Base-by-base conservation (phyloP, 1,140 invertebrate species). In the Littorina saxatilis region DNA sequence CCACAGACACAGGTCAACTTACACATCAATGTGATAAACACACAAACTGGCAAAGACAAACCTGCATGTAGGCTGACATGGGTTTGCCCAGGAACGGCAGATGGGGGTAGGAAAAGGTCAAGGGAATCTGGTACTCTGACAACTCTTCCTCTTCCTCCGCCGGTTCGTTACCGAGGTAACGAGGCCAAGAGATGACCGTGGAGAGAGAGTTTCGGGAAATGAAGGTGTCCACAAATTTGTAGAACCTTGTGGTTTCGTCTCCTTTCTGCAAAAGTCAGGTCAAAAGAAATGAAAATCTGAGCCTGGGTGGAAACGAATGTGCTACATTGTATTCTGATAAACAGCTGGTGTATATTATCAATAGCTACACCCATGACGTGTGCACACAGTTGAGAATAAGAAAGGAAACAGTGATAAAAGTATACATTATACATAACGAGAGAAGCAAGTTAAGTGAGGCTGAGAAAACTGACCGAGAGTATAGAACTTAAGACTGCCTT, bases 31-130 rank as follows among this genome's bases (percentile, higher is more conserved):
- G n/a, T n/a, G n/a, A n/a, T n/a, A n/a, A n/a, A 39, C 43, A 66
- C 52, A 23, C 37, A 79, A 39, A 70, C 35, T 9, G 29, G 39
- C 37, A 70, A 27, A 43, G 27, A 82, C 72, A n/a, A 17, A 83
- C 82, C 81, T 92, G 89, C 37, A 91, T 87, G 75, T 90, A 91
- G 20, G 90, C 90, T 27, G 90, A 90, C 78, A 91, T 79, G 1
- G 90, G 90, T 76, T 89, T 89, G 13, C 83, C 88, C 13, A 89
- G 87, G 74, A 91, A 89, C 29, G 76, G 58, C 9, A 40, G 55
- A 3, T 58, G 35, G 7, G 55, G 76, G 17, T 43, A 90, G 88
- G 5, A 87, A 89, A 73, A 91, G 72, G 13, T 88, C 88, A 13
- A 89, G 85, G 29, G 81, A 68, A 81, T 90, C 89, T 15, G 80